Percentiles rank a stretch among this genome's conserved stretches.
Conservation (phyloP, 2,113 vertebrate species). For the Promerops cafer region DNA sequence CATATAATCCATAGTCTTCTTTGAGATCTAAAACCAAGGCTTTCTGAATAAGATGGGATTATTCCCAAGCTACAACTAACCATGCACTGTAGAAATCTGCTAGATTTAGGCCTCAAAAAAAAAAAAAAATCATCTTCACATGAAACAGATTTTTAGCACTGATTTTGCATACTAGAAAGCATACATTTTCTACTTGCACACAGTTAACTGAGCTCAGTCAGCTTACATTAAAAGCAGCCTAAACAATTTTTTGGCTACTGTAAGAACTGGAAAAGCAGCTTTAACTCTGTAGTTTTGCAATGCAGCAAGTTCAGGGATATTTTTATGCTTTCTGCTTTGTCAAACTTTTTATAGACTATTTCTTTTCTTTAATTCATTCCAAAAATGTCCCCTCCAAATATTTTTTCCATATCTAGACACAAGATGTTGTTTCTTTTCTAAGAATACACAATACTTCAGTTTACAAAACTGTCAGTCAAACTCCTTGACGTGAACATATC, state of each 20-base stretch:
- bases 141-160: neutral
- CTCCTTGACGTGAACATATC: constrained; percentile 46
- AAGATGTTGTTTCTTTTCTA: constrained; percentile 60
- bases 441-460: constrained; percentile 66
- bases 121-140: neutral
- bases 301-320: constrained; percentile 30
- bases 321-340: constrained; percentile 55
- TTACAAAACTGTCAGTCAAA: constrained; percentile 63
- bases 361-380: constrained; percentile 50
- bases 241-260: constrained; percentile 1
- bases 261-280: neutral
- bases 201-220: neutral
- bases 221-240: neutral
- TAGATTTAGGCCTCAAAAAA: neutral
- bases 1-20: neutral
- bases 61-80: neutral
- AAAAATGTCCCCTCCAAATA: constrained; percentile 60
- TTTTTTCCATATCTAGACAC: constrained; percentile 69
- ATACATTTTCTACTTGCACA: neutral
- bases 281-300: constrained; percentile 31
- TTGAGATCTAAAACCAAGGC: neutral
- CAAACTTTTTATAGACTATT: constrained; percentile 46
- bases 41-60: neutral
- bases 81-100: neutral
- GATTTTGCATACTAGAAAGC: neutral